Percentiles rank a stretch among this genome's conserved stretches.
Evolutionary conservation across 2,888 invertebrate genomes (phyloP).

Genomic region (Muscina levida): DNA sequence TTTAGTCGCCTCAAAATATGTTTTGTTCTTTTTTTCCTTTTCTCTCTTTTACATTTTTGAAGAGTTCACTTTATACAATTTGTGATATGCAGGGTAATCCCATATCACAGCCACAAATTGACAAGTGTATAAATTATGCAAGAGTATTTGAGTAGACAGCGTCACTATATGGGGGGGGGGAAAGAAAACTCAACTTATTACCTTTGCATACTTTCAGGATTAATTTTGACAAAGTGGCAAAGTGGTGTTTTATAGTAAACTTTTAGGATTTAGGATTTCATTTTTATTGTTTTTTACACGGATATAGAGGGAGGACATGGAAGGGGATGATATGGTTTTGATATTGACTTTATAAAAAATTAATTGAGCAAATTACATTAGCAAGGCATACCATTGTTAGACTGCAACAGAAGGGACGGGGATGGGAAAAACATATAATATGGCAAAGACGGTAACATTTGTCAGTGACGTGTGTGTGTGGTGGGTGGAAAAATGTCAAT

Average conservation of each 20-base stretch:
- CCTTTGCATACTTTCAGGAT: conserved; percentile 15
- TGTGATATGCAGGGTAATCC: too few species aligned
- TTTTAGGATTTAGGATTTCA: neutral
- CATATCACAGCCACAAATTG: conserved; percentile 29
- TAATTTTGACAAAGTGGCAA: conserved; percentile 16
- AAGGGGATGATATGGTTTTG: too few species aligned
- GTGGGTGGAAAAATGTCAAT: too few species aligned
- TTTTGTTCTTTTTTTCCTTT: neutral
- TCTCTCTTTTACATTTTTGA: neutral
- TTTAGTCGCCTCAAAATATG: conserved; percentile 35
- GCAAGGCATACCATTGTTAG: too few species aligned
- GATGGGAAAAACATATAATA: too few species aligned
- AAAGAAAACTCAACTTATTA: too few species aligned
- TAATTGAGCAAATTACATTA: neutral
- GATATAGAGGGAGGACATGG: neutral
- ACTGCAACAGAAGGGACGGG: too few species aligned
- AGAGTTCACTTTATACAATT: too few species aligned
- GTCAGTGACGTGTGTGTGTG: too few species aligned
- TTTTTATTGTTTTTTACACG: conserved; percentile 16
- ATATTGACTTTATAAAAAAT: conserved; percentile 6
- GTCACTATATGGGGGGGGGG: too few species aligned
- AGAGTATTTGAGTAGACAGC: neutral
- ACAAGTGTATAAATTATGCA: conserved; percentile 44
- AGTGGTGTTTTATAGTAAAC: neutral
- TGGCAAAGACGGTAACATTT: too few species aligned